These are phyloP conservation scores for Amphiura filiformis DNA, from an alignment of 35 echinoderm and acorn worm species.

Conservation along the genomic window DNA sequence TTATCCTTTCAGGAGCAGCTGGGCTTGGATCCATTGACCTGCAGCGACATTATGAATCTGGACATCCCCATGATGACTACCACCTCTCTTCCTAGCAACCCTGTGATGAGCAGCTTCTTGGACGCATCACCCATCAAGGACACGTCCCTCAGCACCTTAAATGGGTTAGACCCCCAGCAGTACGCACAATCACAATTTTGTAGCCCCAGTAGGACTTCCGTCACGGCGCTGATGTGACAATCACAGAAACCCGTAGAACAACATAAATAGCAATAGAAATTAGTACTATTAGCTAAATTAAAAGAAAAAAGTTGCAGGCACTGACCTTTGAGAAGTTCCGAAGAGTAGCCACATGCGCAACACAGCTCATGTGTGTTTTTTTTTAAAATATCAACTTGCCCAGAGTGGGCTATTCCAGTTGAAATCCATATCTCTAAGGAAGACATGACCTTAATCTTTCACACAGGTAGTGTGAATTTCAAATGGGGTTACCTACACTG, in stretches of 20 bases:
- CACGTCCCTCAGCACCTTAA: neutral
- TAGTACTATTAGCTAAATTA: neutral
- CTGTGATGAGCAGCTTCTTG: conserved; percentile 22
- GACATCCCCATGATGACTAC: conserved; percentile 55
- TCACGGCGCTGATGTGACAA: conserved; percentile 74
- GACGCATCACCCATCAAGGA: conserved; percentile 66
- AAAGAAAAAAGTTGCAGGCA: too few species aligned
- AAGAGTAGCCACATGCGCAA: too few species aligned
- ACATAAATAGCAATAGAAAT: neutral
- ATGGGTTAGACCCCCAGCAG: conserved; percentile 19
- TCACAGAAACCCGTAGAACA: neutral
- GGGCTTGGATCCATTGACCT: conserved; percentile 43
- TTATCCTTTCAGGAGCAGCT: conserved; percentile 75
- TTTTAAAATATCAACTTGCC: too few species aligned
- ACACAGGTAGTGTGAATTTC: too few species aligned
- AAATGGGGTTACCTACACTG: too few species aligned
- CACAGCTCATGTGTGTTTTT: too few species aligned
- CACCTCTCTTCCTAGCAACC: conserved; percentile 24
- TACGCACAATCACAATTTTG: conserved; percentile 46
- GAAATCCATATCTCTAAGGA: too few species aligned
- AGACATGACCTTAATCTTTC: too few species aligned
- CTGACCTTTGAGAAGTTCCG: too few species aligned
- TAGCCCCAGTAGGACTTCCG: conserved; percentile 64
- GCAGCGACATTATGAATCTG: conserved; percentile 40
- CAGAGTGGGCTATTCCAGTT: too few species aligned